A percentile compares a stretch with the other conserved stretches of the same genome.
Evolutionary conservation across 2,113 vertebrate genomes (phyloP).

Genomic region (cattle (Bos taurus)): DNA sequence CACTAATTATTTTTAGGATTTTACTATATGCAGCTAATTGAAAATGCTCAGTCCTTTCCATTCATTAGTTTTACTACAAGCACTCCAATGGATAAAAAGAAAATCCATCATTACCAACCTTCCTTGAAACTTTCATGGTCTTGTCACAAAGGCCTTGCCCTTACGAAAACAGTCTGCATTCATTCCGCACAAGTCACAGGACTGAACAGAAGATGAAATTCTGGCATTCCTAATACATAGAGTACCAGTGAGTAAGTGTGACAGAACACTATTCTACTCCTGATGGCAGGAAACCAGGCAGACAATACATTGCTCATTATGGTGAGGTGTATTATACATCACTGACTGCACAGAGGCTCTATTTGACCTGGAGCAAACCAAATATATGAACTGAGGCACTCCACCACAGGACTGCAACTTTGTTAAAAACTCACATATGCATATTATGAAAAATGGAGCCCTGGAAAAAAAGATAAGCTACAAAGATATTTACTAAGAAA

Average conservation of each 20-base stretch:
- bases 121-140: conserved; percentile 9
- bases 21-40: conserved; percentile 62
- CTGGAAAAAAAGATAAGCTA: not conserved
- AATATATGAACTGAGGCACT: rapidly evolving
- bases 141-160: conserved; percentile 24
- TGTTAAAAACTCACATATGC: not conserved
- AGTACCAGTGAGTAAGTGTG: not conserved
- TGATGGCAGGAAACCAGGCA: not conserved
- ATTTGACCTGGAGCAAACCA: not conserved
- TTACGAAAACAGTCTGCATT: conserved; percentile 23
- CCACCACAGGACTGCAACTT: not conserved
- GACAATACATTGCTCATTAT: not conserved
- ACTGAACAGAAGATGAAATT: conserved; percentile 2
- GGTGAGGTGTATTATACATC: not conserved
- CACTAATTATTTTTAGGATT: conserved; percentile 67
- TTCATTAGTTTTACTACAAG: conserved; percentile 67
- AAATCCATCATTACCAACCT: conserved; percentile 30
- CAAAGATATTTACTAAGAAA: not conserved
- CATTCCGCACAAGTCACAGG: not conserved
- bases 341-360: not conserved
- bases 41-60: conserved; percentile 62
- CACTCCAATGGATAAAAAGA: conserved; percentile 42
- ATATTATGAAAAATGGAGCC: not conserved
- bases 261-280: not conserved
- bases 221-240: conserved; percentile 42